Evolutionary conservation across 2,888 invertebrate genomes (phyloP), one percentile per base, ranked within the genome.

Genomic region (Drosophila setosimentum): DNA sequence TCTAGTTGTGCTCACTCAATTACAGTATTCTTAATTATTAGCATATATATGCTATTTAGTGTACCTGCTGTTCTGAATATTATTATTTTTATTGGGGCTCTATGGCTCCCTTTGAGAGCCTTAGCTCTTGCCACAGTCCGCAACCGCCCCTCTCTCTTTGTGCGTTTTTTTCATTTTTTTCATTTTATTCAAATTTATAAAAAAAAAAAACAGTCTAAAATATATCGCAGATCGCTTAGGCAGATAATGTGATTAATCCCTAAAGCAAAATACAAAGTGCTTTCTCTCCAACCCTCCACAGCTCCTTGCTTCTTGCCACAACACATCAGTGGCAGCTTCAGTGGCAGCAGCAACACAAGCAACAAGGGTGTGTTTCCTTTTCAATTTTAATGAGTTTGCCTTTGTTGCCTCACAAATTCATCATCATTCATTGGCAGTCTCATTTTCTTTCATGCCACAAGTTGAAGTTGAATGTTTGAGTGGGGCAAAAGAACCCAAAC

Each of bases 401-500:
- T 45, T 45, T 45, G 45, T 45, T 45, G 45, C 45, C 27, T 16
- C 3, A 58, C 33, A 59, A 57, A 18, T 57, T 45, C 45, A 24
- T 45, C 45, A 45, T 24, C 24, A 45, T 40, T 33, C 27, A 58
- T 27, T 27, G 27, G 42, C 18, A 29, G 27, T 21, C 53, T 55
- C 35, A 24, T 55, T 37, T 55, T 29, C 24, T 55, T 45, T 54
- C 24, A 11, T 33, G 45, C 24, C 45, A 24, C 24, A 24, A 24
- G 24, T 53, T 24, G 16, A 24, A 45, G 45, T 53, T 24, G 33
- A 33, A 16, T 24, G 45, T 3, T 45, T 45, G 45, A 45, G 45
- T 45, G 24, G 45, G 45, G 45, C 24, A 45, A 45, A 42, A 42
- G 5, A 40, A 8, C 8, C 3, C 37, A 37, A 18, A 37, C n/a